Conservation (phyloP, 53 echinoderm and acorn worm genomes). For the Mesocentrotus franciscanus region DNA sequence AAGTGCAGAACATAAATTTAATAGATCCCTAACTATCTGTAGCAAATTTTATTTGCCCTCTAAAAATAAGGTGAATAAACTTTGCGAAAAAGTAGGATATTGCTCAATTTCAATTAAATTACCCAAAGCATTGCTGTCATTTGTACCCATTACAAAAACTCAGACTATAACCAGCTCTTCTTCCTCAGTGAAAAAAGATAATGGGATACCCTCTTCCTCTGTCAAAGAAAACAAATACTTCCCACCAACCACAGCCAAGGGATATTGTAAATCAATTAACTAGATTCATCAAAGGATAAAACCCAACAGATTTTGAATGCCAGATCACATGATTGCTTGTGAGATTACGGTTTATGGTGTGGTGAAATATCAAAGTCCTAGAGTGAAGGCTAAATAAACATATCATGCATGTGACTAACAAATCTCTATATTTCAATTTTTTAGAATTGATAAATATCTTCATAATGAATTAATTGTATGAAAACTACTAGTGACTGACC, state of each 20-base stretch:
- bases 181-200: neutral
- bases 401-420: neutral
- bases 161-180: neutral
- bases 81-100: neutral
- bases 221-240: conserved; percentile 44
- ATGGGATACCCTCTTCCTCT: neutral
- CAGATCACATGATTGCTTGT: neutral
- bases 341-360: neutral
- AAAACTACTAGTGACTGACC: too few species aligned
- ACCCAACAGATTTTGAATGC: neutral
- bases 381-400: neutral
- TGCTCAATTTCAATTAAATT: neutral
- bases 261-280: conserved; percentile 18
- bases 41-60: neutral
- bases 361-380: neutral
- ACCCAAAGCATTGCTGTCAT: neutral
- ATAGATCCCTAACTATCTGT: neutral
- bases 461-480: too few species aligned
- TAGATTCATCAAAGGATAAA: neutral
- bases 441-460: too few species aligned
- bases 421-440: neutral
- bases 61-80: neutral
- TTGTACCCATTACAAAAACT: neutral
- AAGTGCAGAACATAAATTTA: neutral
- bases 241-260: neutral